A percentile compares a stretch with the other conserved stretches of the same genome.
Evolutionary conservation across 1,140 invertebrate species (phyloP).

Genomic region (Drosophila nannoptera): DNA sequence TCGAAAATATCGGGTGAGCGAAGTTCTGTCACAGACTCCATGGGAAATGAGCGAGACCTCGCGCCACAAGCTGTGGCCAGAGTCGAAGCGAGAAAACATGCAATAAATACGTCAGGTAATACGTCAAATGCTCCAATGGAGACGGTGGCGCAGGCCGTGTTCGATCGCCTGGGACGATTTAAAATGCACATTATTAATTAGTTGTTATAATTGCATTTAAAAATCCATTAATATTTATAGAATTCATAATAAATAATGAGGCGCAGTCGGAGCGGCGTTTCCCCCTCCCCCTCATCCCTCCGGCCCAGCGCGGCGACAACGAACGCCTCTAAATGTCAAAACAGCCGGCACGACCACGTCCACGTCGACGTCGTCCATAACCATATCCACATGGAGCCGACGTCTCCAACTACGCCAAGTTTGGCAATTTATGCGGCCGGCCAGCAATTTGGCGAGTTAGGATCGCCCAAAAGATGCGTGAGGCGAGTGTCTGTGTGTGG

Average conservation of each 20-base stretch:
- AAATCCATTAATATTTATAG: slow-evolving; percentile 79
- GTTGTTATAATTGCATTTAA: slow-evolving; percentile 79
- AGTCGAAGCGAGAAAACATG: slow-evolving; percentile 72
- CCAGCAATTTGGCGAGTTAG: slow-evolving; percentile 42
- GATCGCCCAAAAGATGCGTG: slow-evolving; percentile 33
- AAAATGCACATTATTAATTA: slow-evolving; percentile 79
- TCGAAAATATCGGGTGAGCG: too few species aligned
- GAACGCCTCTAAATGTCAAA: slow-evolving; percentile 72
- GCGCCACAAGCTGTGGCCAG: slow-evolving; percentile 30
- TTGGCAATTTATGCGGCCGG: slow-evolving; percentile 72
- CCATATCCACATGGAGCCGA: slow-evolving; percentile 12
- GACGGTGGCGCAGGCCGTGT: slow-evolving; percentile 29
- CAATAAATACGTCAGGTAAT: slow-evolving; percentile 78
- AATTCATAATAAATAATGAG: slow-evolving; percentile 79
- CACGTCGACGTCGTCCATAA: not conserved
- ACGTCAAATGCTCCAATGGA: slow-evolving; percentile 59
- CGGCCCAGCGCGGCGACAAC: slow-evolving; percentile 41
- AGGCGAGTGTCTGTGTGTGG: slow-evolving; percentile 58
- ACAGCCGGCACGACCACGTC: slow-evolving; percentile 23
- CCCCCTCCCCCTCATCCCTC: not conserved
- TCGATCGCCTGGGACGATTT: slow-evolving; percentile 47
- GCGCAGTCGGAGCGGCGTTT: slow-evolving; percentile 32
- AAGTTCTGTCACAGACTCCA: too few species aligned
- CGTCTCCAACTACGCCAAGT: slow-evolving; percentile 46
- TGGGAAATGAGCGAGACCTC: too few species aligned